Conservation (phyloP, 2,113 vertebrate species). For the Dryoscopus gambensis region DNA sequence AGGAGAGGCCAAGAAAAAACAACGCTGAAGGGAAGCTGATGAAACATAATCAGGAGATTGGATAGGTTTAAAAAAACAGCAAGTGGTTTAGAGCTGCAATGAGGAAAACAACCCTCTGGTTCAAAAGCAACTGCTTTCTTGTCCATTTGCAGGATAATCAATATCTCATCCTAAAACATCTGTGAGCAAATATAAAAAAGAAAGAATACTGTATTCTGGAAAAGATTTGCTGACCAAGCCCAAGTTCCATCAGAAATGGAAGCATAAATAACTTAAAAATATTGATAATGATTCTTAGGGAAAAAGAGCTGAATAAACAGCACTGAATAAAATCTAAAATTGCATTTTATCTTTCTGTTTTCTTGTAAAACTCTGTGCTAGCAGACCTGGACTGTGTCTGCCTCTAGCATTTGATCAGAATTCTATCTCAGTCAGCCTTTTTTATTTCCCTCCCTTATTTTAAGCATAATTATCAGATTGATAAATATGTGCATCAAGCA, state of each 20-base stretch:
- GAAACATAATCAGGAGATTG: not conserved
- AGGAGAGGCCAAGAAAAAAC: not conserved
- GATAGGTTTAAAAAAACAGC: not conserved
- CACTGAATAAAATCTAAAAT: constrained; percentile 9
- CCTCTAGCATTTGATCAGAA: constrained; percentile 47
- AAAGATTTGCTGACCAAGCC: constrained; percentile 59
- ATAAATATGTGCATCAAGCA: constrained; percentile 44
- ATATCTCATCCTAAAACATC: constrained; percentile 40
- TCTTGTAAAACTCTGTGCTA: constrained; percentile 9
- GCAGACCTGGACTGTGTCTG: constrained; percentile 7
- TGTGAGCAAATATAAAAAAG: constrained; percentile 44
- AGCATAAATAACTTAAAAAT: constrained; percentile 47
- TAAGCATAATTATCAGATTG: constrained; percentile 56
- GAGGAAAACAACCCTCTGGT: constrained; percentile 18
- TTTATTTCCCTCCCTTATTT: constrained; percentile 43
- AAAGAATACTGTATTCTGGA: constrained; percentile 25
- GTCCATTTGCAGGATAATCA: constrained; percentile 42
- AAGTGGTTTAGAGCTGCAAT: constrained; percentile 2
- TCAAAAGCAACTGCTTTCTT: constrained; percentile 36
- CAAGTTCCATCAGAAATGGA: constrained; percentile 30
- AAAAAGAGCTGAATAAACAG: constrained; percentile 54
- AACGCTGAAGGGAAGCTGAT: not conserved
- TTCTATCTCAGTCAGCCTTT: constrained; percentile 35
- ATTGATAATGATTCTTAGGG: constrained; percentile 34
- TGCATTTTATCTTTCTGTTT: constrained; percentile 43